Evolutionary conservation across 1,140 invertebrate species (phyloP).

Genomic region (Laupala kohalensis): DNA sequence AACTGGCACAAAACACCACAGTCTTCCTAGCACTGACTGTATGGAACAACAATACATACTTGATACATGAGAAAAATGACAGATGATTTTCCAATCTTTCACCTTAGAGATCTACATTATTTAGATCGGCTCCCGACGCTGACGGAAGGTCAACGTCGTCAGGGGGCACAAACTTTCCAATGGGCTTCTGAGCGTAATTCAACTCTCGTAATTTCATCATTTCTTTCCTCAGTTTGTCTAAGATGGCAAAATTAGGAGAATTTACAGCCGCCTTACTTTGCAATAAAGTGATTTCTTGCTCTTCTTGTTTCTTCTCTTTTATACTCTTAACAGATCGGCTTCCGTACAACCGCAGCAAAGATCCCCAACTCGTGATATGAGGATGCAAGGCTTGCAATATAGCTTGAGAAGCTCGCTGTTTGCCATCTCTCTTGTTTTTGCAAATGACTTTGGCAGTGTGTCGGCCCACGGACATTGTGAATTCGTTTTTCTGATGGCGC

Average conservation of each 20-base stretch:
- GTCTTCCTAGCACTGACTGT: not conserved
- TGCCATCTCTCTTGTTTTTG: slow-evolving; percentile 95
- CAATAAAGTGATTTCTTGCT: slow-evolving; percentile 84
- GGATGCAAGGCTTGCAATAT: slow-evolving; percentile 84
- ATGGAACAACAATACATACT: not conserved
- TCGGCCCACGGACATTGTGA: slow-evolving; percentile 87
- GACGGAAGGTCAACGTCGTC: slow-evolving; percentile 50
- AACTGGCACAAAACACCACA: not conserved
- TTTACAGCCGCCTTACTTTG: slow-evolving; percentile 82
- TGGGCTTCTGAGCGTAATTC: slow-evolving; percentile 45
- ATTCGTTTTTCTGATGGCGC: slow-evolving; percentile 87
- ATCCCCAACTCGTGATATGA: slow-evolving; percentile 90
- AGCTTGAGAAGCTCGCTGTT: slow-evolving; percentile 89
- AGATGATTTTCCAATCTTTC: not conserved
- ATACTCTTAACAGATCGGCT: slow-evolving; percentile 82
- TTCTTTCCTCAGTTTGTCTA: slow-evolving; percentile 78
- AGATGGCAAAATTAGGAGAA: slow-evolving; percentile 84
- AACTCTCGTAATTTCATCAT: slow-evolving; percentile 62
- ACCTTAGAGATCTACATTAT: slow-evolving; percentile 49
- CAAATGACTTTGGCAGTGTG: slow-evolving; percentile 77
- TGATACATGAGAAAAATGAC: not conserved
- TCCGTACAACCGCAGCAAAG: slow-evolving; percentile 81
- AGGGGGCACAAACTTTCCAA: slow-evolving; percentile 54
- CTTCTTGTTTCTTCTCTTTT: slow-evolving; percentile 87
- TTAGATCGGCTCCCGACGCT: slow-evolving; percentile 54